Conservation (phyloP, 2,888 invertebrate genomes). For the Idaea dimidiata region DNA sequence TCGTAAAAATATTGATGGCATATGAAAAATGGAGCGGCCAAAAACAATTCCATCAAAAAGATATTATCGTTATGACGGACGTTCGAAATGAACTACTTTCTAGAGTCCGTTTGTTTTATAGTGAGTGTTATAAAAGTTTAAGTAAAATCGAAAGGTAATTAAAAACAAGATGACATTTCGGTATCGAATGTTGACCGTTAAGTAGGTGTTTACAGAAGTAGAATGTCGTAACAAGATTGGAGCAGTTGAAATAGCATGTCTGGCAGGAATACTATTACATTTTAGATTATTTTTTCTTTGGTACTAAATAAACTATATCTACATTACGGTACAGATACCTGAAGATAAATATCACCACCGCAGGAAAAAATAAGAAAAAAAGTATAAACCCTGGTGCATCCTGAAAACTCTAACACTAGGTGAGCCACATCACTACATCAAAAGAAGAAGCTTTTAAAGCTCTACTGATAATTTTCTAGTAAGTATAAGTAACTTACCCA, state of each 20-base stretch:
- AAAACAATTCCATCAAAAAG: conserved; percentile 26
- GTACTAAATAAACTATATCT: no score
- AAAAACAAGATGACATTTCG: conserved; percentile 34
- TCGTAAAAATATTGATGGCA: conserved; percentile 21
- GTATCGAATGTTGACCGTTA: conserved; percentile 3
- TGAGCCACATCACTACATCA: no score
- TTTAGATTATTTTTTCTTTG: no score
- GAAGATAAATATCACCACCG: no score
- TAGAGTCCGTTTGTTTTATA: conserved; percentile 13
- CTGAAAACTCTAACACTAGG: no score
- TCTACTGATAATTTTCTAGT: not conserved
- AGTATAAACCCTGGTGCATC: no score
- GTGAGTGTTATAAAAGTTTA: conserved; percentile 9
- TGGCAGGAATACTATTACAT: not conserved
- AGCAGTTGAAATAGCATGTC: not conserved
- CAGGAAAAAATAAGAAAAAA: no score
- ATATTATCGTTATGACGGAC: conserved; percentile 25
- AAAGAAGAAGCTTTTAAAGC: no score
- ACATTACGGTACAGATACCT: no score
- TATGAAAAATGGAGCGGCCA: conserved; percentile 31
- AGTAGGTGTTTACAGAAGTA: not conserved
- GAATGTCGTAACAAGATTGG: conserved; percentile 1
- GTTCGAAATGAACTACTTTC: conserved; percentile 21
- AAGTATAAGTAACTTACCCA: not conserved
- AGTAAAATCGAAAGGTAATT: conserved; percentile 23